These are phyloP conservation scores for Lithophane semibrunnea DNA, from an alignment of 2,888 invertebrate species.

Conservation along the genomic window DNA sequence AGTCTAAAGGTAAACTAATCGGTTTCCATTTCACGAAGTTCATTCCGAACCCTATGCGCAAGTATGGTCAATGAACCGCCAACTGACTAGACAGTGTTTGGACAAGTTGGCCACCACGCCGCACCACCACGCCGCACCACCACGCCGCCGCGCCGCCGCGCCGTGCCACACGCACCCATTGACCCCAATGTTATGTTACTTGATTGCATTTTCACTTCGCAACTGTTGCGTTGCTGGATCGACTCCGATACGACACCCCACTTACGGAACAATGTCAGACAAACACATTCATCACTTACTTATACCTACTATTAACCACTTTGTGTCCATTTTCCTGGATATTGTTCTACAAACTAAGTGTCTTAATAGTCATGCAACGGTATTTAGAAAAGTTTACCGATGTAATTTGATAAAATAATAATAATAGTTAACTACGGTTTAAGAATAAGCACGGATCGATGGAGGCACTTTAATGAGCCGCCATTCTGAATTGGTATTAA, in stretches of 20 bases:
- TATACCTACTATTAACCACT: slow-evolving; percentile 32
- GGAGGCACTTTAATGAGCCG: slow-evolving; percentile 66
- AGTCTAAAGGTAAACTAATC: slow-evolving; percentile 27
- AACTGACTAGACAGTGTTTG: slow-evolving; percentile 62
- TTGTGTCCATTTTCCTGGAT: slow-evolving; percentile 39
- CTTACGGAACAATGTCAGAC: slow-evolving; percentile 59
- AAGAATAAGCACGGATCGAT: slow-evolving; percentile 63
- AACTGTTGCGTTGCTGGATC: slow-evolving; percentile 69
- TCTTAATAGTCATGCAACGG: slow-evolving; percentile 34
- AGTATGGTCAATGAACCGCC: slow-evolving; percentile 73
- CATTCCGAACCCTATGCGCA: slow-evolving; percentile 62
- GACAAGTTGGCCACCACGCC: slow-evolving; percentile 47
- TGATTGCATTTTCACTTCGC: slow-evolving; percentile 81
- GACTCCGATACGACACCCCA: slow-evolving; percentile 55
- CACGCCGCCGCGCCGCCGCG: slow-evolving; percentile 24
- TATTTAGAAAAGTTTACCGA: slow-evolving; percentile 19
- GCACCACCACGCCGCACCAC: neutral
- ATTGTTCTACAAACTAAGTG: slow-evolving; percentile 40
- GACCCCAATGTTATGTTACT: slow-evolving; percentile 79
- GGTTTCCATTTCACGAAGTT: slow-evolving; percentile 44
- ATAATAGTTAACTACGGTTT: slow-evolving; percentile 17
- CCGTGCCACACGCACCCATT: slow-evolving; percentile 74
- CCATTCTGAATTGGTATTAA: slow-evolving; percentile 65
- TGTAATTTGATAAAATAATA: slow-evolving; percentile 28
- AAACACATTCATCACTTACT: slow-evolving; percentile 53